Percentiles rank a stretch among this genome's conserved stretches.
Conservation (phyloP, 2,113 vertebrate species). For the Heloderma charlesbogerti region DNA sequence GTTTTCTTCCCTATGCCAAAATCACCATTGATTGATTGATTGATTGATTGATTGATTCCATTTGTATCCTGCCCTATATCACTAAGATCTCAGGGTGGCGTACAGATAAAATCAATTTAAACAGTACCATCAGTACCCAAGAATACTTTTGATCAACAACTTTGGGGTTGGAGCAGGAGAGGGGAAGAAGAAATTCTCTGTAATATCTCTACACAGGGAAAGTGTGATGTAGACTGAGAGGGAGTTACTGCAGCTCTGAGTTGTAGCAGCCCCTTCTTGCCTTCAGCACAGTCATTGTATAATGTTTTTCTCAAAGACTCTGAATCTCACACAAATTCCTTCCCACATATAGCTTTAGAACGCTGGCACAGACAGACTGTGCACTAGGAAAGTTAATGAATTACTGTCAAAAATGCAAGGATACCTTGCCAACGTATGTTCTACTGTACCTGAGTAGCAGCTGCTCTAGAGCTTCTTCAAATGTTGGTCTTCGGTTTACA, state of each 20-base stretch:
- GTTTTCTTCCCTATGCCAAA: neutral
- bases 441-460: slow-evolving; percentile 86
- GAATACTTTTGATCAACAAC: neutral
- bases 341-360: neutral
- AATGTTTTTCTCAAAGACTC: neutral
- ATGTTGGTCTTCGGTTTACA: slow-evolving; percentile 83
- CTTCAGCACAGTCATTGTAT: neutral
- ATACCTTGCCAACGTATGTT: slow-evolving; percentile 8
- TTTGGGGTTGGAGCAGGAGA: neutral
- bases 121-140: too few relatives aligned
- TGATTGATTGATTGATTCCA: too few relatives aligned
- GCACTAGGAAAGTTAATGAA: neutral
- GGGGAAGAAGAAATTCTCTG: neutral
- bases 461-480: slow-evolving; percentile 87
- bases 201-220: neutral
- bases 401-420: slow-evolving; percentile 7
- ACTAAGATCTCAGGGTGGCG: too few relatives aligned
- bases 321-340: neutral
- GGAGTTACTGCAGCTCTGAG: neutral
- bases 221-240: neutral
- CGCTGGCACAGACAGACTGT: neutral
- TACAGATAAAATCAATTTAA: too few relatives aligned
- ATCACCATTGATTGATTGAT: too few relatives aligned
- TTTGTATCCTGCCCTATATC: too few relatives aligned
- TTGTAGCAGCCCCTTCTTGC: neutral